These are phyloP conservation scores for Tryphoninae sp. DNA, from an alignment of 2,888 invertebrate species.

Conservation along the genomic window DNA sequence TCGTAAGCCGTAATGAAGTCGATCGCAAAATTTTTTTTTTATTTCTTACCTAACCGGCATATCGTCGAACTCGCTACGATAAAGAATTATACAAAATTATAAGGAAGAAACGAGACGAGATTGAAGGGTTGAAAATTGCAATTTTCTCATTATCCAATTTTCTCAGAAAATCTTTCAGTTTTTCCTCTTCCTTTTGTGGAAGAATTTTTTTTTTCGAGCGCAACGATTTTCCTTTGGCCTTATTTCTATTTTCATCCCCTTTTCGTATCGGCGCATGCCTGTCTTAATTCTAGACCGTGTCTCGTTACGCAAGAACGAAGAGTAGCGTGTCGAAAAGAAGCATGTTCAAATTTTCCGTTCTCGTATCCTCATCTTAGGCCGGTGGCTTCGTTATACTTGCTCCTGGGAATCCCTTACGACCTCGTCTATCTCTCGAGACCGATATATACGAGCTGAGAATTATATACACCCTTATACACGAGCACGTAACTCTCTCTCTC, in stretches of 20 bases:
- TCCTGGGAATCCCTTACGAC: conserved; percentile 23
- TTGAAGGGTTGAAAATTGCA: no score
- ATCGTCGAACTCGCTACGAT: no score
- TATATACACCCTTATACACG: no score
- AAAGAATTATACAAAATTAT: no score
- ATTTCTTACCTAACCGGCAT: no score
- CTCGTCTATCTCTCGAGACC: conserved; percentile 8
- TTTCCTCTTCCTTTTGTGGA: neutral
- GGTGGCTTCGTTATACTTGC: conserved; percentile 38
- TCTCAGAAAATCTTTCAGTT: no score
- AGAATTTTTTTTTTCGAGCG: neutral
- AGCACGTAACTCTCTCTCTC: no score
- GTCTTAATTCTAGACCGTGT: conserved; percentile 27
- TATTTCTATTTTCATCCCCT: neutral
- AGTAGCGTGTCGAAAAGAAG: neutral
- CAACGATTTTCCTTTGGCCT: neutral
- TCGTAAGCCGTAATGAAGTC: no score
- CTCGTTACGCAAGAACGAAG: conserved; percentile 38
- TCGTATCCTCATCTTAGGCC: conserved; percentile 23
- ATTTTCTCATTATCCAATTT: no score
- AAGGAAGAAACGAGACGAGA: no score
- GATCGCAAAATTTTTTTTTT: no score
- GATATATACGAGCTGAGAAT: neutral
- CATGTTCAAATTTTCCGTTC: conserved; percentile 6
- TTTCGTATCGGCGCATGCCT: neutral